These are phyloP conservation scores for Melanotaenia parkinsoni DNA, from an alignment of 2,797 vertebrate species.

Conservation along the genomic window DNA sequence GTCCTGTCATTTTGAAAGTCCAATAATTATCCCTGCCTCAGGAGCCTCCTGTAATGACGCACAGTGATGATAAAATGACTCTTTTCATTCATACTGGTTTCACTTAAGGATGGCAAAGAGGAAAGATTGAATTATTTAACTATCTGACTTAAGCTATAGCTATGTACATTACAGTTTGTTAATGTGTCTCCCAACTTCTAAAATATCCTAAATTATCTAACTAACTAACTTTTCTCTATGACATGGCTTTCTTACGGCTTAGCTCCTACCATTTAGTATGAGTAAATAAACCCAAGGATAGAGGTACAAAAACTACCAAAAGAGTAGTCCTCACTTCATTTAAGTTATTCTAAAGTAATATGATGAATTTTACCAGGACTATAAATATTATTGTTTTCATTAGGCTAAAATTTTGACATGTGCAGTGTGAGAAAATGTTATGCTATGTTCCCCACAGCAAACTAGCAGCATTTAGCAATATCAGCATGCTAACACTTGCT, in stretches of 20 bases:
- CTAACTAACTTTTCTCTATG: no score
- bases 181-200: background rate
- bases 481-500: background rate
- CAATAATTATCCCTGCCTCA: conserved; percentile 49
- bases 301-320: background rate
- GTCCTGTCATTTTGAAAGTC: conserved; percentile 62
- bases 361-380: background rate
- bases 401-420: background rate
- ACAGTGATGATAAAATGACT: conserved; percentile 7
- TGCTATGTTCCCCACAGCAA: background rate
- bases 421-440: background rate
- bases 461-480: background rate
- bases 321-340: background rate
- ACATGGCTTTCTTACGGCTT: background rate
- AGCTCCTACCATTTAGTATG: background rate
- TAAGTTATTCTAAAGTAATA: background rate
- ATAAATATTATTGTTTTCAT: background rate
- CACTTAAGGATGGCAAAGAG: background rate
- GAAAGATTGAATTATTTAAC: background rate
- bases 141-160: no score
- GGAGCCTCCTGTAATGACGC: conserved; percentile 33
- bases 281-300: background rate
- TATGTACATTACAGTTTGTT: background rate
- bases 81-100: background rate
- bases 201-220: no score